Percentiles rank a stretch among this genome's conserved stretches.
phyloP scores from a whole-genome alignment of 2,113 vertebrate genomes.

The Emydura subglobosa region DNA sequence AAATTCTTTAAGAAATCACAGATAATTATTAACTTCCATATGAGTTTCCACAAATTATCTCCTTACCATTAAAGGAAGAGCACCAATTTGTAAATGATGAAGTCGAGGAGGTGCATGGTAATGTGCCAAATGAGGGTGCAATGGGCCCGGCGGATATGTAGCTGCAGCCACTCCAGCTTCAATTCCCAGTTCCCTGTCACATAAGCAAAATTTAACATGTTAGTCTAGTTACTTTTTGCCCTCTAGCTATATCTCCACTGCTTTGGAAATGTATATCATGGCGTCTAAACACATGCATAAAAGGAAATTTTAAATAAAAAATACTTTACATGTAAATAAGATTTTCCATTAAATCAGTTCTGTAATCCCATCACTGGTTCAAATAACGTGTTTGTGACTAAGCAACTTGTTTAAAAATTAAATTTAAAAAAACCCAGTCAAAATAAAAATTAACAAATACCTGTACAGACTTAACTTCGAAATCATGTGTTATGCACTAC shows the following conservation, averaged over 20 bases:
- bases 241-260: neutral
- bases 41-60: neutral
- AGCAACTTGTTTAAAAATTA: neutral
- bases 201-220: constrained; percentile 26
- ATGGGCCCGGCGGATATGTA: constrained; percentile 91
- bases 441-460: neutral
- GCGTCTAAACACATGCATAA: neutral
- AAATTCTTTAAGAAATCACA: neutral
- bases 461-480: neutral
- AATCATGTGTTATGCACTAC: neutral
- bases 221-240: neutral
- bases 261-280: neutral
- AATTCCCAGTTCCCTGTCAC: constrained; percentile 94
- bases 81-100: constrained; percentile 93
- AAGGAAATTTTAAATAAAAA: fast-evolving
- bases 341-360: neutral
- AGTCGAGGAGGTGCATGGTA: constrained; percentile 96
- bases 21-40: neutral
- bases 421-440: neutral
- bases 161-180: constrained; percentile 95
- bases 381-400: neutral
- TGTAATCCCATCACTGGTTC: neutral
- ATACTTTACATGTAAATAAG: neutral
- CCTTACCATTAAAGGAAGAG: constrained; percentile 94
- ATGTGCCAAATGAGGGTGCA: constrained; percentile 96